Conservation (phyloP, 2,888 invertebrate genomes). For the Pelosia muscerda region DNA sequence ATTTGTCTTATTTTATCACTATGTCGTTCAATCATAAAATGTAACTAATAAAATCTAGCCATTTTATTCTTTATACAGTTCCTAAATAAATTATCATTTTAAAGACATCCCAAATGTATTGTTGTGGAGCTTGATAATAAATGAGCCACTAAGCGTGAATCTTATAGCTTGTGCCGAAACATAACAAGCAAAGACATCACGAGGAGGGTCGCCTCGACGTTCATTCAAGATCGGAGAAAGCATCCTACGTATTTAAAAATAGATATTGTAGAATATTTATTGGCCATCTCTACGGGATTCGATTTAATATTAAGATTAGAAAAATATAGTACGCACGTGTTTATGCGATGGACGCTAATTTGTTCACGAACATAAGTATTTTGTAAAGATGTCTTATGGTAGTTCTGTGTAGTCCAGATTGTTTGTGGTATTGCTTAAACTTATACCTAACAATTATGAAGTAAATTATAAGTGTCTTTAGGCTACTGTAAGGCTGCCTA, state of each 20-base stretch:
- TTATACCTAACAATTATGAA: conserved; percentile 7
- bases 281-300: conserved; percentile 79
- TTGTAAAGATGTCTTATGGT: conserved; percentile 35
- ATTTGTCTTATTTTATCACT: neutral
- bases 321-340: conserved; percentile 80
- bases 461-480: neutral
- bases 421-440: conserved; percentile 9
- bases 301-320: conserved; percentile 82
- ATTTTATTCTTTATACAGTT: neutral
- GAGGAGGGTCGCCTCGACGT: conserved; percentile 80
- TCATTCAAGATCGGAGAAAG: conserved; percentile 86
- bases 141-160: conserved; percentile 28
- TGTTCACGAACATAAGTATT: conserved; percentile 55
- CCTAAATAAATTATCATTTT: neutral
- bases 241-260: conserved; percentile 84
- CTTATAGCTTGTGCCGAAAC: conserved; percentile 51
- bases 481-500: too few species aligned
- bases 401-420: conserved; percentile 17
- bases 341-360: conserved; percentile 66
- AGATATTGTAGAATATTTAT: conserved; percentile 84
- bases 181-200: conserved; percentile 75
- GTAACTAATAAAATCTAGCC: neutral
- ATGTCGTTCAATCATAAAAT: neutral
- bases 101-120: neutral
- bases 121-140: neutral